Evolutionary conservation across 2,888 invertebrate species (phyloP).

Genomic region (Pollenia labialis): DNA sequence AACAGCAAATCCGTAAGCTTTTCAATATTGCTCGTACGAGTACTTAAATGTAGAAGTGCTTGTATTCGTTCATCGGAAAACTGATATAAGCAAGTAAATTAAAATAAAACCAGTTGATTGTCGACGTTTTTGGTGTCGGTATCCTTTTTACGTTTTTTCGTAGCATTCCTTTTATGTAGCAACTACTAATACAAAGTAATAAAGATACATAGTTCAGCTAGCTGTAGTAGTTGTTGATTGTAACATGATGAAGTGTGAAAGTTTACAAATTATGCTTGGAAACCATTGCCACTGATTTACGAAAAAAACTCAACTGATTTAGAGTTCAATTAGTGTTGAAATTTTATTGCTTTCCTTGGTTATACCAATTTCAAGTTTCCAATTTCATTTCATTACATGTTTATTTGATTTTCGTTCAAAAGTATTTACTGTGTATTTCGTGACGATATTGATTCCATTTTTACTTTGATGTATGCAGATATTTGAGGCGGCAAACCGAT

Average conservation of each 20-base stretch:
- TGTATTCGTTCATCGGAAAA: not conserved
- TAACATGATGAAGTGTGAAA: constrained; percentile 25
- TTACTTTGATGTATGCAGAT: constrained; percentile 16
- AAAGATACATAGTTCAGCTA: not conserved
- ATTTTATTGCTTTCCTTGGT: constrained; percentile 1
- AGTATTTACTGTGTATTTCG: not conserved
- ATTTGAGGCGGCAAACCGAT: constrained; percentile 14
- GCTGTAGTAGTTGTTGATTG: not conserved
- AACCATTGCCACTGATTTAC: constrained; percentile 32
- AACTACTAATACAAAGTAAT: not conserved
- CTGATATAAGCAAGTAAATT: constrained; percentile 38
- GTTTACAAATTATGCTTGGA: constrained; percentile 42
- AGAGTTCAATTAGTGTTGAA: constrained; percentile 34
- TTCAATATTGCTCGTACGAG: no score
- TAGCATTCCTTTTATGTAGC: not conserved
- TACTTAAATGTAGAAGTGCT: no score
- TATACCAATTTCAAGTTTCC: constrained; percentile 2
- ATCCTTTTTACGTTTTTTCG: not conserved
- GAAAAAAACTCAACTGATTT: not conserved
- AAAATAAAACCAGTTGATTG: constrained; percentile 42
- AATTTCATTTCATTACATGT: constrained; percentile 20
- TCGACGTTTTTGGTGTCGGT: constrained; percentile 17
- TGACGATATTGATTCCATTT: constrained; percentile 1
- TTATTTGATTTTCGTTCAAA: constrained; percentile 13
- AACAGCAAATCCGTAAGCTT: not conserved